Percentiles rank a stretch among this genome's conserved stretches.
These are phyloP conservation scores for Heliconius hermathena DNA, from an alignment of 1,140 invertebrate genomes.

Conservation along the genomic window DNA sequence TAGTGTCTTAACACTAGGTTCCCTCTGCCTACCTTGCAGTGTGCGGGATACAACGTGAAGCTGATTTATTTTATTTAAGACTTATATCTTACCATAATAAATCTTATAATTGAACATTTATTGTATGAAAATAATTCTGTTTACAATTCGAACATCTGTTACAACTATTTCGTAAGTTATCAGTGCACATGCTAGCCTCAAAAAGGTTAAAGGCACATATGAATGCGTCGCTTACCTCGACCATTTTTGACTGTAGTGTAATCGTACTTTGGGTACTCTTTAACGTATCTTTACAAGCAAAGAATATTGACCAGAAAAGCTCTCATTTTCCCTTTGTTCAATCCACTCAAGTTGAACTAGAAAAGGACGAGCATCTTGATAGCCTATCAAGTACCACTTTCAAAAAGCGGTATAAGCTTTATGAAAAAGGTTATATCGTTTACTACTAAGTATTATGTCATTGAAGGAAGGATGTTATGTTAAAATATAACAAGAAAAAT, in stretches of 20 bases:
- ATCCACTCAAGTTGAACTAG: constrained; percentile 24
- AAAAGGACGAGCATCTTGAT: constrained; percentile 31
- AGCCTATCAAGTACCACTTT: constrained; percentile 24
- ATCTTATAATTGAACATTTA: neutral
- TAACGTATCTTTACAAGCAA: constrained; percentile 15
- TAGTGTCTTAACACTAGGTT: too few species aligned
- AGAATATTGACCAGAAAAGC: constrained; percentile 8
- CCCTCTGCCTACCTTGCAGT: too few species aligned
- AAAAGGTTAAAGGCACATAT: constrained; percentile 27
- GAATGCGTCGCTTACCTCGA: constrained; percentile 31
- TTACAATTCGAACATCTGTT: neutral
- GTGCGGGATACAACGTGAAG: too few species aligned
- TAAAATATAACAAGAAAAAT: neutral
- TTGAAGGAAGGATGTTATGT: neutral
- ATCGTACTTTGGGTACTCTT: neutral
- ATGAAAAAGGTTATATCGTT: constrained; percentile 1
- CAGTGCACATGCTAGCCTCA: constrained; percentile 1
- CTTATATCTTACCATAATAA: neutral
- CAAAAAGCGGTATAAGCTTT: constrained; percentile 22
- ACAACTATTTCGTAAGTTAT: neutral
- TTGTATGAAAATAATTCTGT: neutral
- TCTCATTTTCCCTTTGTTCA: constrained; percentile 20
- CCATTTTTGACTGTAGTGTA: constrained; percentile 23
- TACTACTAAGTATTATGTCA: neutral
- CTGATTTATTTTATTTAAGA: too few species aligned